These are phyloP conservation scores for Pachypanchax playfairii DNA, from an alignment of 2,113 vertebrate genomes.

Conservation along the genomic window DNA sequence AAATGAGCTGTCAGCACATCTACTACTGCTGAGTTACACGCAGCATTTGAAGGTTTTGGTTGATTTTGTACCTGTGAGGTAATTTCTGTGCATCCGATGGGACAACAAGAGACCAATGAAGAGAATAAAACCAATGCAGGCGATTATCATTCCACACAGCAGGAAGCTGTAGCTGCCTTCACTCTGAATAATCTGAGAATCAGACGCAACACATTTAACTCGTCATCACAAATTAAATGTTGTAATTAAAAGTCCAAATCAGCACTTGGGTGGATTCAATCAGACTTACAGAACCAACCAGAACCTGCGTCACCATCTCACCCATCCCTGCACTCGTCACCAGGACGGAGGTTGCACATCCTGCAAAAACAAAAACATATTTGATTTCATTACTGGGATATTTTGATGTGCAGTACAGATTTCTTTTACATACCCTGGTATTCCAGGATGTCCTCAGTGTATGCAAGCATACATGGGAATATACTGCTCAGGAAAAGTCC, in stretches of 20 bases:
- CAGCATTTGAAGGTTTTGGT: background rate
- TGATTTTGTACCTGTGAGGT: slow-evolving; percentile 83
- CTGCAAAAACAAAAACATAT: slow-evolving; percentile 67
- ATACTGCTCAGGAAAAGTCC: slow-evolving; percentile 95
- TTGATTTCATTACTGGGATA: background rate
- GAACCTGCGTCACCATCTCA: slow-evolving; percentile 93
- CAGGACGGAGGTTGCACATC: slow-evolving; percentile 92
- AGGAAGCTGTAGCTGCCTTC: slow-evolving; percentile 93
- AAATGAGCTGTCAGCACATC: background rate
- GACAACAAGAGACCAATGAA: slow-evolving; percentile 88
- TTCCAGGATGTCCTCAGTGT: slow-evolving; percentile 92
- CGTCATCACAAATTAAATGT: slow-evolving; percentile 16
- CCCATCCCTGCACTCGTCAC: slow-evolving; percentile 92
- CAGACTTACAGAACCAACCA: slow-evolving; percentile 89
- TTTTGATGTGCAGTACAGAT: background rate
- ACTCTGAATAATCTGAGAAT: slow-evolving; percentile 86
- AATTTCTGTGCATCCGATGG: slow-evolving; percentile 87
- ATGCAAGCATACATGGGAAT: slow-evolving; percentile 95
- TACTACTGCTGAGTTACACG: background rate
- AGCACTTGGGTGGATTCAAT: background rate
- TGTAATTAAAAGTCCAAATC: background rate
- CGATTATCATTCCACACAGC: slow-evolving; percentile 90
- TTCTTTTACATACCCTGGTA: slow-evolving; percentile 84
- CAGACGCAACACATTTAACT: slow-evolving; percentile 30
- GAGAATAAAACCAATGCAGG: slow-evolving; percentile 86